Evolutionary conservation across 2,888 invertebrate species (phyloP).

Genomic region (Malacosoma neustria): DNA sequence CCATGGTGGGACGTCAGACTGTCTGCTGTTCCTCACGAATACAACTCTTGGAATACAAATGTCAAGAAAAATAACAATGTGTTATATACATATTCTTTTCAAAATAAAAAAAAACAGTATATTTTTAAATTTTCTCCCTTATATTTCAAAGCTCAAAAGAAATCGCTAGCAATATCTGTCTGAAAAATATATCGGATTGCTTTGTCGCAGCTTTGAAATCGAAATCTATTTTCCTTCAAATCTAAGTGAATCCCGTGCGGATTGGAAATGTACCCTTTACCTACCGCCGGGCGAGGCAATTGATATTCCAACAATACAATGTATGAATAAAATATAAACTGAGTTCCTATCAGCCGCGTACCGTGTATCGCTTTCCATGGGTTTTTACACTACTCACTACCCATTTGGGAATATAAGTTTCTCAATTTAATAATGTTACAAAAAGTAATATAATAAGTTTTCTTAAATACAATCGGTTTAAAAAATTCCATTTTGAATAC

Average conservation of each 20-base stretch:
- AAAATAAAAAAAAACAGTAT: slow-evolving; percentile 51
- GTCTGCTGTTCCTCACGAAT: too few relatives aligned
- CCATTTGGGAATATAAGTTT: slow-evolving; percentile 18
- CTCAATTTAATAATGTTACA: too few relatives aligned
- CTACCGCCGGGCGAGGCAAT: slow-evolving; percentile 74
- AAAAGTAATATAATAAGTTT: too few relatives aligned
- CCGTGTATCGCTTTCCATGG: slow-evolving; percentile 50
- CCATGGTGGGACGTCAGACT: too few relatives aligned
- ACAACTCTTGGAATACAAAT: too few relatives aligned
- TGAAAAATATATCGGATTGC: slow-evolving; percentile 76
- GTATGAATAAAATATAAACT: slow-evolving; percentile 75
- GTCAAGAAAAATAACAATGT: too few relatives aligned
- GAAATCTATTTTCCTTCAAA: slow-evolving; percentile 76
- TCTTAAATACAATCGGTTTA: too few relatives aligned
- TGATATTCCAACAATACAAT: slow-evolving; percentile 76
- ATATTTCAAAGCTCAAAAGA: slow-evolving; percentile 75
- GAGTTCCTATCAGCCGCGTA: slow-evolving; percentile 66
- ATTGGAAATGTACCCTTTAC: slow-evolving; percentile 75
- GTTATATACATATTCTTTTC: too few relatives aligned
- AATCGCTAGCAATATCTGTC: slow-evolving; percentile 75
- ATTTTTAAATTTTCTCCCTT: slow-evolving; percentile 63
- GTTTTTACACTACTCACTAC: slow-evolving; percentile 49
- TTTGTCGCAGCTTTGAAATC: slow-evolving; percentile 75
- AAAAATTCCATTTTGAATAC: too few relatives aligned
- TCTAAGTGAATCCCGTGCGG: slow-evolving; percentile 76